Base-by-base conservation (phyloP, 2,113 vertebrate species). In the Chunga burmeisteri region DNA sequence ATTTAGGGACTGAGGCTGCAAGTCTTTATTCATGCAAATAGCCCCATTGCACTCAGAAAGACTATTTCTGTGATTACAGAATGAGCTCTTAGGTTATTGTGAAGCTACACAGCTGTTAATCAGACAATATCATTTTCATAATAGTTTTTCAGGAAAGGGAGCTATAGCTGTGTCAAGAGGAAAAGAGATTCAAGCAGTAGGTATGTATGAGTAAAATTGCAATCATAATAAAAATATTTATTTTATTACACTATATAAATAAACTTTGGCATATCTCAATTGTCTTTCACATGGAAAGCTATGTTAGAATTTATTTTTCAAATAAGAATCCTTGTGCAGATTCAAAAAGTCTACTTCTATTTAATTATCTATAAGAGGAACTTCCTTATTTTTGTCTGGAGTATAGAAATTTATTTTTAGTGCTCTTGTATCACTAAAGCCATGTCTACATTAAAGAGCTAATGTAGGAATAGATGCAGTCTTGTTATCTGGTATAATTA, bases 21-120 rank as follows among this genome's bases (percentile, higher is more conserved):
- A 90, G 82, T 86, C 70, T 97, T 96, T 92, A 96, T 82, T 96
- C 93, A 96, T 95, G 93, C 85, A 96, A 97, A 96, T 95, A 95
- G 62, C 55, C 75, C 46, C 50, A 94, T 53, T 80, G 50, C 74
- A 93, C 88, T 94, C 92, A 70, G 59, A 90, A 94, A 86, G 32
- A 83, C 66, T 94, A 47, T 86, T 96, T 93, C 92, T 86, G 79
- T 96, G 94, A 95, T 94, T 96, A 90, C 56, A 90, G 81, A 93
- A 92, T 70, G 80, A 93, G 92, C 75, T 96, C 59, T 95, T 94
- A 88, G 59, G 46, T 96, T 96, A 90, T 74, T 86, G 94, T 63
- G 85, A 92, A 96, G 63, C 71, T 92, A 88, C 72, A 94, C 68
- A 95, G 90, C 71, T 94, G 93, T 92, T 96, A 97, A 96, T 95